phyloP scores from a whole-genome alignment of 2,888 invertebrate species.

The Latrodectus elegans region DNA sequence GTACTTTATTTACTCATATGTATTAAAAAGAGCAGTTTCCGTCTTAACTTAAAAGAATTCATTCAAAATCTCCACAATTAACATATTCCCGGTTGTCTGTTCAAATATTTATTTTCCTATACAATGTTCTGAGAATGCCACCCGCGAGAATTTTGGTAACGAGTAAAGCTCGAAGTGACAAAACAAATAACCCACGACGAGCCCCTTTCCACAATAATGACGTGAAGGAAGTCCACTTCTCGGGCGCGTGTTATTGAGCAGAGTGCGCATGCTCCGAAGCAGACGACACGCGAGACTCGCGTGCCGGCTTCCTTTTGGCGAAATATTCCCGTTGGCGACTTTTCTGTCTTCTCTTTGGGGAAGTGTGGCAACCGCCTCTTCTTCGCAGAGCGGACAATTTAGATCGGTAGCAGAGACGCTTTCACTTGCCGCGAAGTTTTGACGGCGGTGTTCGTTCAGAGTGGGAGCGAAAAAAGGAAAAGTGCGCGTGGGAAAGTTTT shows the following conservation, averaged over 20 bases:
- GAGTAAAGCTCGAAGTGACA: not conserved
- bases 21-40: too few species aligned
- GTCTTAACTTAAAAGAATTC: too few species aligned
- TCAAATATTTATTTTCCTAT: not conserved
- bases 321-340: conserved; percentile 9
- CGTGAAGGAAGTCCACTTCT: not conserved
- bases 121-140: not conserved
- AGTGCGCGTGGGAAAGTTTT: not conserved
- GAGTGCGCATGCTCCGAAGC: conserved; percentile 40
- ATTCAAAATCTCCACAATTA: not conserved
- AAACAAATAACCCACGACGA: conserved; percentile 3
- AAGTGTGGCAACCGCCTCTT: conserved; percentile 25
- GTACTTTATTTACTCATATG: too few species aligned
- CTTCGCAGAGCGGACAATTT: conserved; percentile 16
- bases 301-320: conserved; percentile 34
- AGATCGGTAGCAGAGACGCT: conserved; percentile 21
- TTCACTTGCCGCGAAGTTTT: conserved; percentile 46
- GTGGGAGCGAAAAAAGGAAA: not conserved
- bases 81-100: not conserved
- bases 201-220: conserved; percentile 2
- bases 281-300: conserved; percentile 25
- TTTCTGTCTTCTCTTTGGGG: conserved; percentile 8
- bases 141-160: not conserved
- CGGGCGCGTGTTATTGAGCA: conserved; percentile 9
- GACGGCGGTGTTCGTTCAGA: conserved; percentile 21